Evolutionary conservation across 2,888 invertebrate species (phyloP), one percentile per base, ranked within the genome.

Genomic region (Nemapogon koenigi): DNA sequence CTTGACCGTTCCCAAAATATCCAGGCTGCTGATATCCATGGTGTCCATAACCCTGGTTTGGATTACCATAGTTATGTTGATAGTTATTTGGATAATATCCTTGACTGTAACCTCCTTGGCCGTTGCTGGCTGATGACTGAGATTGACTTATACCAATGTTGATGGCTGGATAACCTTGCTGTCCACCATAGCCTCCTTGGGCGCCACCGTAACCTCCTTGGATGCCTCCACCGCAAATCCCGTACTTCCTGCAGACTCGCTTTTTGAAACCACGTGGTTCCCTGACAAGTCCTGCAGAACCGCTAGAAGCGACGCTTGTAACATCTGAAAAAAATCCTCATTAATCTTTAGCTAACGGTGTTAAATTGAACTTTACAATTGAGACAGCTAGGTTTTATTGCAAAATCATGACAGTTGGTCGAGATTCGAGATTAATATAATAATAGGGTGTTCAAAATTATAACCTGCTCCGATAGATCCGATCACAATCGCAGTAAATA

Each of bases 71-170:
- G 16, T 54, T 55, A 39, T 47, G 50, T 37, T 71, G 71, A 33
- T 68, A 51, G 46, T 69, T 69, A 41, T 62, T 59, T 2, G 70
- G 70, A 37, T 53, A 57, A 44, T 62, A 53, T 1, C 66, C 62
- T 18, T 46, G 48, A 2, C 53, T 53, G 29, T 62, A 58, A 7
- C 67, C 69, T 2, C 68, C 67, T 0, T 61, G 64, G 0, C 66
- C 73, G 10, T 62, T 57, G 18, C 62, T 70, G 0, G 71, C 55
- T 2, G 75, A 69, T 8, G 72, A 57, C 43, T 78, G 78, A 0
- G 78, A 73, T 43, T 76, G 78, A 37, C 75, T 76, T 38, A 76
- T 69, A 2, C 73, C 78, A 35, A 76, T 76, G 48, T 73, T 75
- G 40, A 76, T 66, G 3, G 70, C 64, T 6, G 62, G 63, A 35